Percentiles rank a stretch among this genome's conserved stretches.
Evolutionary conservation across 2,113 vertebrate species (phyloP).

Genomic region (Todiramphus chloris): DNA sequence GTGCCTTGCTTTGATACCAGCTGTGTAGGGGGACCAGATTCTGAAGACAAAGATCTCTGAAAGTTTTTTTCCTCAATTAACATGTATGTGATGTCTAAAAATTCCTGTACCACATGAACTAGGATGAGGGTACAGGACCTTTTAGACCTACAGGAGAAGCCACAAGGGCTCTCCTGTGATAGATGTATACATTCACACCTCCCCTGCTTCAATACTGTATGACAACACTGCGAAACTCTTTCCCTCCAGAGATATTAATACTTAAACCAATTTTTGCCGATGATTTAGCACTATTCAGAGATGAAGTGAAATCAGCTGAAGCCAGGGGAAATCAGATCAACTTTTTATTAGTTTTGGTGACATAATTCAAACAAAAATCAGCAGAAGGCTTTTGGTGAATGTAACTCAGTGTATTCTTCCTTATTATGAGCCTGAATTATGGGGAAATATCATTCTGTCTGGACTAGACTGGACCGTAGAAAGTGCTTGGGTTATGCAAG

Average conservation of each 20-base stretch:
- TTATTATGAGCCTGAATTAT: neutral
- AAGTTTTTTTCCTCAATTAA: neutral
- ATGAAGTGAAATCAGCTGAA: neutral
- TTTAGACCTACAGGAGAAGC: neutral
- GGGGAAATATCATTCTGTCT: neutral
- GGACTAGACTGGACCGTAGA: neutral
- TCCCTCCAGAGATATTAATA: neutral
- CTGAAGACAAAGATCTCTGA: neutral
- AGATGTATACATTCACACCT: neutral
- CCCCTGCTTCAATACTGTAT: accelerated
- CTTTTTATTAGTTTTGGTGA: slow-evolving; percentile 8
- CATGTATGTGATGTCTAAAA: neutral
- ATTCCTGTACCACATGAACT: neutral
- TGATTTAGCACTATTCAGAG: neutral
- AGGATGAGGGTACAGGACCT: neutral
- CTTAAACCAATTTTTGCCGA: neutral
- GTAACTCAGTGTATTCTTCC: neutral
- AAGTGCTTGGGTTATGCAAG: neutral
- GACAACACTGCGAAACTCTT: neutral
- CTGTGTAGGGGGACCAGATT: neutral
- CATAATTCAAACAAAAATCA: neutral
- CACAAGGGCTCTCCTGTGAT: neutral
- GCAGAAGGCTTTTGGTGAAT: neutral
- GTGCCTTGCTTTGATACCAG: neutral
- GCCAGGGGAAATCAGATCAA: neutral